Percentiles rank a stretch among this genome's conserved stretches.
Evolutionary conservation across 2,113 vertebrate species (phyloP).

Genomic region (Heterocephalus glaber): DNA sequence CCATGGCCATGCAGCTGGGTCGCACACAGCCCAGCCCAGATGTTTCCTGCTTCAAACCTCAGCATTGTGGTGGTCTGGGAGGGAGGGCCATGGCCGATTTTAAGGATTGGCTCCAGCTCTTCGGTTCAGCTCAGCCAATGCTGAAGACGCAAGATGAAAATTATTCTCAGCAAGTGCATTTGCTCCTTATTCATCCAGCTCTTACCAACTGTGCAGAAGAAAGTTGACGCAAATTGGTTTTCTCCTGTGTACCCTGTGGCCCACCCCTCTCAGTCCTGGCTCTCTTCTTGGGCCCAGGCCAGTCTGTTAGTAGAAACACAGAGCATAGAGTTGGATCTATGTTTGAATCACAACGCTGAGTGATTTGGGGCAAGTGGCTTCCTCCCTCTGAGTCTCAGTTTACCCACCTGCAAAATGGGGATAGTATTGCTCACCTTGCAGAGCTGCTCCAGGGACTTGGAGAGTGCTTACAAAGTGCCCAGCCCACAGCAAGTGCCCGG

Average conservation of each 20-base stretch:
- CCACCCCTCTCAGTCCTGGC: background rate
- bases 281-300: background rate
- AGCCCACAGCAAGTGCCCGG: fast-evolving
- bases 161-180: background rate
- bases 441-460: background rate
- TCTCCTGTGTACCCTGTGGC: background rate
- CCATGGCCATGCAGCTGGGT: background rate
- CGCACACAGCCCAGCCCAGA: background rate
- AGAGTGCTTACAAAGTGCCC: background rate
- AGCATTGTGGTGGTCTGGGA: background rate
- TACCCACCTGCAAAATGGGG: background rate
- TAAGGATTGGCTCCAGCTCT: background rate
- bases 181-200: background rate
- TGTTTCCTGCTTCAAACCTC: background rate
- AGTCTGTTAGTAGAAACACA: background rate
- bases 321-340: background rate
- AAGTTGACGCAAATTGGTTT: background rate
- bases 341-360: fast-evolving
- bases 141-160: background rate
- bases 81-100: background rate
- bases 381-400: background rate
- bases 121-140: background rate
- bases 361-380: background rate
- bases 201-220: background rate
- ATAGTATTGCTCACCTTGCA: fast-evolving